Evolutionary conservation across 2,113 vertebrate genomes (phyloP).

Genomic region (Sebastes schlegelii): DNA sequence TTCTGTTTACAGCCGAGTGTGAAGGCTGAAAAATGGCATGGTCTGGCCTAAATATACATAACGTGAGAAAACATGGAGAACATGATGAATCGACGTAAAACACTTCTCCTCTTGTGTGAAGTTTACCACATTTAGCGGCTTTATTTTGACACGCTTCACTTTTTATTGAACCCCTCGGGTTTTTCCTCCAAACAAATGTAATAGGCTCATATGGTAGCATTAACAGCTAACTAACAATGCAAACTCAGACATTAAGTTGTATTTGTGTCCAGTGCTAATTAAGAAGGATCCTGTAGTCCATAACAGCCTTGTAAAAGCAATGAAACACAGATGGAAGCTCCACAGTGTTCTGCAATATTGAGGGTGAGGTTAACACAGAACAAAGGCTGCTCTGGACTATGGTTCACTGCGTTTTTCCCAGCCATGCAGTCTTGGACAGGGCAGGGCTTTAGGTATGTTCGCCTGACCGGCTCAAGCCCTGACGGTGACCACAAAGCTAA

Average conservation of each 20-base stretch:
- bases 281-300: conserved; percentile 69
- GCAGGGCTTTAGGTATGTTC: conserved; percentile 64
- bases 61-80: conserved; percentile 76
- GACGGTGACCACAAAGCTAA: conserved; percentile 71
- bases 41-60: conserved; percentile 70
- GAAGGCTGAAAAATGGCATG: conserved; percentile 62
- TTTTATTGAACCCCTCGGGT: conserved; percentile 62
- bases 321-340: conserved; percentile 73
- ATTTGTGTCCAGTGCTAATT: conserved; percentile 78
- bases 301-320: conserved; percentile 79
- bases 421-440: conserved; percentile 65
- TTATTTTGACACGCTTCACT: conserved; percentile 62
- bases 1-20: conserved; percentile 70
- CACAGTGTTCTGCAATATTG: conserved; percentile 44
- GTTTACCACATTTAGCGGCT: conserved; percentile 61
- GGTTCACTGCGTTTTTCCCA: conserved; percentile 60
- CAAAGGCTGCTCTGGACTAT: conserved; percentile 55
- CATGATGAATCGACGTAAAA: conserved; percentile 53
- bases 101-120: conserved; percentile 44
- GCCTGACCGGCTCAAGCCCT: conserved; percentile 60
- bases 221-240: conserved; percentile 61
- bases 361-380: conserved; percentile 64
- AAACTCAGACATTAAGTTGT: conserved; percentile 56
- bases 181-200: conserved; percentile 63
- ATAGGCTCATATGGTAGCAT: conserved; percentile 63